These are phyloP conservation scores for Orbicella faveolata DNA, from an alignment of 64 coral and sea anemone species.

Conservation along the genomic window DNA sequence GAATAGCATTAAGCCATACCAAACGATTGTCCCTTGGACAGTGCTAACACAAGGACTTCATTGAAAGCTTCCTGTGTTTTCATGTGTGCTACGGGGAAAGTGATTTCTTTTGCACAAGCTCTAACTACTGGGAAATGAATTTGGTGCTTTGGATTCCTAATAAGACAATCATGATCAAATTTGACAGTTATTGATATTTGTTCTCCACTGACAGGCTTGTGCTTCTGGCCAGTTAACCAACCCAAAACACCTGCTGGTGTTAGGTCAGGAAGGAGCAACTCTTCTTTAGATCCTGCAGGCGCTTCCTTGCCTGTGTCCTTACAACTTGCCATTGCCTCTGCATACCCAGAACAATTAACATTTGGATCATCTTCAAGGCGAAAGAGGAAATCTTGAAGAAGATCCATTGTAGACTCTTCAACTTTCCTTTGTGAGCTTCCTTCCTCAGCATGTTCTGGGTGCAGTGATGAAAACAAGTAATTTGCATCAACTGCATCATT, in stretches of 20 bases:
- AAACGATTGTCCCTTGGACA: slow-evolving; percentile 64
- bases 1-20: slow-evolving; percentile 43
- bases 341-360: slow-evolving; percentile 40
- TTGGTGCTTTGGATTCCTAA: slow-evolving; percentile 43
- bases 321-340: too few species aligned
- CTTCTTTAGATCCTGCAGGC: too few species aligned
- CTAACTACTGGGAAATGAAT: slow-evolving; percentile 59
- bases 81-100: slow-evolving; percentile 59
- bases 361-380: slow-evolving; percentile 56
- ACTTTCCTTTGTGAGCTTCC: slow-evolving; percentile 6
- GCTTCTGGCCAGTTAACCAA: slow-evolving; percentile 78
- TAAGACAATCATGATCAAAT: slow-evolving; percentile 55
- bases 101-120: slow-evolving; percentile 66
- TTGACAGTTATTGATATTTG: slow-evolving; percentile 19
- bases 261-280: too few species aligned
- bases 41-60: slow-evolving; percentile 43
- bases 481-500: slow-evolving; percentile 49
- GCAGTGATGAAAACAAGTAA: slow-evolving; percentile 49
- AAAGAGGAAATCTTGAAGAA: slow-evolving; percentile 46
- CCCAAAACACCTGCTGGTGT: slow-evolving; percentile 60
- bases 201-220: slow-evolving; percentile 46
- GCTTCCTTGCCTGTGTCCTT: too few species aligned
- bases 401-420: slow-evolving; percentile 17
- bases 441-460: slow-evolving; percentile 14
- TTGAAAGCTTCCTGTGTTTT: slow-evolving; percentile 46